phyloP scores from a whole-genome alignment of 2,113 vertebrate species.

The Myrmophylax atrothorax region DNA sequence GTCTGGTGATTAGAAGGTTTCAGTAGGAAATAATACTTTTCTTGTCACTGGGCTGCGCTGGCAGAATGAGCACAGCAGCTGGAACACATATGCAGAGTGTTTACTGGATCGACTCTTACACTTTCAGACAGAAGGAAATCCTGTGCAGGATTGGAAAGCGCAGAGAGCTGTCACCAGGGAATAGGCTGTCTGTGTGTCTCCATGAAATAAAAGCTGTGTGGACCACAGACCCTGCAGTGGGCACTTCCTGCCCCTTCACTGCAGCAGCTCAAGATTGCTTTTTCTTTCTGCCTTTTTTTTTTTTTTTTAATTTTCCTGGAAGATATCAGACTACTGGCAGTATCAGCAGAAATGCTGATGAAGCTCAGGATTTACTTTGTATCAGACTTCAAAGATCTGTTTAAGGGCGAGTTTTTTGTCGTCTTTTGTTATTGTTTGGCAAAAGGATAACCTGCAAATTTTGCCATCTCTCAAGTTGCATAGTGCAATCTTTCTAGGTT shows the following conservation, averaged over 20 bases:
- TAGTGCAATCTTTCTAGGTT: conserved; percentile 34
- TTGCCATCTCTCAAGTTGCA: conserved; percentile 2
- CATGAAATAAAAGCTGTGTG: conserved; percentile 70
- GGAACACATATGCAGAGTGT: conserved; percentile 79
- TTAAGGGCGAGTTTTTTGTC: background rate
- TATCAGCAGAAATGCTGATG: conserved; percentile 32
- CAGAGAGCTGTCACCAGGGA: conserved; percentile 70
- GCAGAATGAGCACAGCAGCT: conserved; percentile 73
- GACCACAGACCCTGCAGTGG: conserved; percentile 64
- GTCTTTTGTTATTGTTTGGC: background rate
- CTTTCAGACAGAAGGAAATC: conserved; percentile 83
- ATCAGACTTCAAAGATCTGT: conserved; percentile 64
- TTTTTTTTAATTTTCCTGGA: background rate
- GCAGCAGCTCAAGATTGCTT: conserved; percentile 9
- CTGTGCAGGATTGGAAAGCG: conserved; percentile 72
- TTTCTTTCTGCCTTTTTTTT: background rate
- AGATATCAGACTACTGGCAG: conserved; percentile 37
- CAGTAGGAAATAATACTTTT: conserved; percentile 77
- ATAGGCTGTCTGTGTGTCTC: conserved; percentile 69
- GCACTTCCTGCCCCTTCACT: conserved; percentile 39
- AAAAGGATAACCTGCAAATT: conserved; percentile 17
- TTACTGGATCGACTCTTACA: conserved; percentile 73
- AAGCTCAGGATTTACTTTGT: conserved; percentile 69
- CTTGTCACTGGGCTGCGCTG: conserved; percentile 70
- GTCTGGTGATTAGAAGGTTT: conserved; percentile 72